Conservation (phyloP, 2,797 vertebrate species). For the Cercopithecus mitis region DNA sequence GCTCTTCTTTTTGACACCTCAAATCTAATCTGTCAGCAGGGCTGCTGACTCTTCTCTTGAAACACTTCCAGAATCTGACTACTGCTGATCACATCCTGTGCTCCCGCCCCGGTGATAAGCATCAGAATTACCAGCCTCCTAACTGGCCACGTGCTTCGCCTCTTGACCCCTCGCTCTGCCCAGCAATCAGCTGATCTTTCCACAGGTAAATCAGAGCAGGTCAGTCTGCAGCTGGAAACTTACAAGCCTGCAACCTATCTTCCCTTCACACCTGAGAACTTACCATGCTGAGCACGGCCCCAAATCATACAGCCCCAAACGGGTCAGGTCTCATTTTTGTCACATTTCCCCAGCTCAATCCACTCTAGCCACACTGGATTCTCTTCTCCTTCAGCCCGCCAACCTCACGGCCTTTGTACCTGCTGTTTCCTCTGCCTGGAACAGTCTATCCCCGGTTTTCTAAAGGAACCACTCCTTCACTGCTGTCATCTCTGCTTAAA, state of each 20-base stretch:
- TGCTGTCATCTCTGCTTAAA: background rate
- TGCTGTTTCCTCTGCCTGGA: background rate
- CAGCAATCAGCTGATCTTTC: background rate
- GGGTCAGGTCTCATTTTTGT: background rate
- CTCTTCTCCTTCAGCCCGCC: background rate
- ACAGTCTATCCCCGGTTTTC: background rate
- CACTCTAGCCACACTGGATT: background rate
- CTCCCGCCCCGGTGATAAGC: background rate
- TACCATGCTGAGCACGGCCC: too few relatives aligned
- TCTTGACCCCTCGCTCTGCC: background rate
- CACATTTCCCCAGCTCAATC: background rate
- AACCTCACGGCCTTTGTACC: background rate
- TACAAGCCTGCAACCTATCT: background rate
- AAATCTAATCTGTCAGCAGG: background rate
- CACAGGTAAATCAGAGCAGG: too few relatives aligned
- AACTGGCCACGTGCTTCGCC: background rate
- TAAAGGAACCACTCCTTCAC: background rate
- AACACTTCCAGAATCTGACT: background rate
- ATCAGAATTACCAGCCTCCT: background rate
- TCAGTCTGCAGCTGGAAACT: background rate
- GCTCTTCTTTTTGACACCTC: background rate
- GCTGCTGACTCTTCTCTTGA: background rate
- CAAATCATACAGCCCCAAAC: background rate
- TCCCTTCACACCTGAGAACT: background rate
- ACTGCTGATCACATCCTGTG: background rate